Evolutionary conservation across 2,888 invertebrate genomes (phyloP).

Genomic region (Leptinotarsa peninsularis): DNA sequence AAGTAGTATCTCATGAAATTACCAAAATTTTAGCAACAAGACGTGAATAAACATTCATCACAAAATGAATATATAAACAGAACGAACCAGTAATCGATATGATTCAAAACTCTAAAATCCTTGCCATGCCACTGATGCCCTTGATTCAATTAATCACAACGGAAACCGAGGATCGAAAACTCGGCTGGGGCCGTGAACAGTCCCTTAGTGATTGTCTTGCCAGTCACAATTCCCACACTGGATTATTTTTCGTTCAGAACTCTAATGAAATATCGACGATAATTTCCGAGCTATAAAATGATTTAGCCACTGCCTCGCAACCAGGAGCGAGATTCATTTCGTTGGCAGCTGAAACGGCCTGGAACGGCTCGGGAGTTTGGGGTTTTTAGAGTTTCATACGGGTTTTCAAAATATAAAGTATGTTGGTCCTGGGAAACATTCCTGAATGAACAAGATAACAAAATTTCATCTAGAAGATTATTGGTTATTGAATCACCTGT

Average conservation of each 20-base stretch:
- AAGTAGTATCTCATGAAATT: no score
- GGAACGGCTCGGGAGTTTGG: background rate
- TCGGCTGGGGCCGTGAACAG: slow-evolving; percentile 27
- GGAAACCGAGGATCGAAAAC: slow-evolving; percentile 49
- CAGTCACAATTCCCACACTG: slow-evolving; percentile 56
- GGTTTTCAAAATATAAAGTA: background rate
- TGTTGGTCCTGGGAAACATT: no score
- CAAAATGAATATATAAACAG: no score
- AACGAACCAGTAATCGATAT: no score
- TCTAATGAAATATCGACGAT: slow-evolving; percentile 53
- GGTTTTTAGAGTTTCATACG: background rate
- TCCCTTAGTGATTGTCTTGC: slow-evolving; percentile 53
- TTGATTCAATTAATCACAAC: slow-evolving; percentile 52
- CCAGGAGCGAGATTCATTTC: slow-evolving; percentile 1
- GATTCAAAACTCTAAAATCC: no score
- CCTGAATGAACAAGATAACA: no score
- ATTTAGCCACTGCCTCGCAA: slow-evolving; percentile 37
- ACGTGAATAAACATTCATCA: no score
- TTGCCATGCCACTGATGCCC: slow-evolving; percentile 9
- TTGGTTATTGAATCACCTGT: no score
- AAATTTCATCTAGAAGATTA: no score
- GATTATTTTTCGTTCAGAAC: slow-evolving; percentile 56
- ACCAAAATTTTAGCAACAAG: no score
- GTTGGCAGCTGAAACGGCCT: slow-evolving; percentile 9
- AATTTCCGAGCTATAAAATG: slow-evolving; percentile 50